These are phyloP conservation scores for Agrotis exclamationis DNA, from an alignment of 2,888 invertebrate genomes.

Conservation along the genomic window DNA sequence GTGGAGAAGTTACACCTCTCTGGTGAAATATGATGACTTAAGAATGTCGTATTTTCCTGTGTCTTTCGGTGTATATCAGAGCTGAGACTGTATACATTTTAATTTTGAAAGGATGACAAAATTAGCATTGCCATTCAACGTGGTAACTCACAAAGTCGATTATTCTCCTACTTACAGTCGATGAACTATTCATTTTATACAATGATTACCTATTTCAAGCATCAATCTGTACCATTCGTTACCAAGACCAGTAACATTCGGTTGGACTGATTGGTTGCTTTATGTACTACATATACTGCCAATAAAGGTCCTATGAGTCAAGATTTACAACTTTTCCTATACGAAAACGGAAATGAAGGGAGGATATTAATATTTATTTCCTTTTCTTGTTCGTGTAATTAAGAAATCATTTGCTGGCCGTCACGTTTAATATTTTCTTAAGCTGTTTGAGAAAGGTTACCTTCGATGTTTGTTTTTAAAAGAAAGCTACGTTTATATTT, in stretches of 20 bases:
- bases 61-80: neutral
- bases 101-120: too few species aligned
- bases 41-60: neutral
- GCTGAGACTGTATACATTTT: too few species aligned
- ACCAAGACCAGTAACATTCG: neutral
- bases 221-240: neutral
- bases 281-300: neutral
- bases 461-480: too few species aligned
- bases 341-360: conserved; percentile 7
- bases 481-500: too few species aligned
- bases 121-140: too few species aligned
- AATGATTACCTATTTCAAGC: too few species aligned
- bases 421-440: neutral
- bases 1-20: neutral
- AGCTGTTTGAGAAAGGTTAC: neutral
- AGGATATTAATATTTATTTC: conserved; percentile 4
- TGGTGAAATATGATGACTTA: neutral
- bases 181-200: neutral
- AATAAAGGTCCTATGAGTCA: neutral
- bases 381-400: neutral
- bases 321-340: conserved; percentile 10
- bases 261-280: neutral
- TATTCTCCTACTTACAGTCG: too few species aligned
- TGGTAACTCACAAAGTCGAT: too few species aligned
- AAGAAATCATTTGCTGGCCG: neutral